phyloP scores from a whole-genome alignment of 2,888 invertebrate species.

The Drosophila putrida region DNA sequence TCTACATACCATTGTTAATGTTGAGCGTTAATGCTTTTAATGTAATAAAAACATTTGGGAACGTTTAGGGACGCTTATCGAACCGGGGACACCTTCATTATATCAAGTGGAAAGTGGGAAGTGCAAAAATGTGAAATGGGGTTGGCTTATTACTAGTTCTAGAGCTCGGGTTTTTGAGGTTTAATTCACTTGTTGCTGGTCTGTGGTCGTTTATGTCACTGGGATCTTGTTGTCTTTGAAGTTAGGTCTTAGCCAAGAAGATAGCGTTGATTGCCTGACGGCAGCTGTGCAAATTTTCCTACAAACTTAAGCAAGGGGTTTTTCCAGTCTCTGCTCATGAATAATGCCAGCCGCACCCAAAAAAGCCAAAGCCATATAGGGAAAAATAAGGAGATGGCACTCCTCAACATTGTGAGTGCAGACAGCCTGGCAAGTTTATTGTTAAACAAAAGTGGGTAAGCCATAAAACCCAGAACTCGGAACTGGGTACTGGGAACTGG shows the following conservation, averaged over 20 bases:
- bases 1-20: conserved; percentile 75
- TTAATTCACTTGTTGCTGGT: conserved; percentile 69
- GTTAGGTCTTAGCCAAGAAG: conserved; percentile 26
- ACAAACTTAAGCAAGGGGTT: conserved; percentile 26
- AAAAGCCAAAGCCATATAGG: conserved; percentile 15
- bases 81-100: conserved; percentile 36
- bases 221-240: conserved; percentile 45
- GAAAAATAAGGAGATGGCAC: conserved; percentile 36
- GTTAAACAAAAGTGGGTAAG: conserved; percentile 76
- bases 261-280: conserved; percentile 37
- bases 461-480: conserved; percentile 56
- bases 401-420: conserved; percentile 58
- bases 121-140: conserved; percentile 3
- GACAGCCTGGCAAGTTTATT: conserved; percentile 66
- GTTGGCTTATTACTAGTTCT: conserved; percentile 24
- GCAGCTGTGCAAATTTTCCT: conserved; percentile 49
- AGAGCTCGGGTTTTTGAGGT: conserved; percentile 27
- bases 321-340: conserved; percentile 61
- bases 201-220: conserved; percentile 41
- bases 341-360: conserved; percentile 64
- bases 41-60: conserved; percentile 80
- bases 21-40: conserved; percentile 76
- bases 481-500: background rate
- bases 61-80: conserved; percentile 69
- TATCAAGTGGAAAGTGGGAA: conserved; percentile 3